phyloP scores from a whole-genome alignment of 2,888 invertebrate genomes.

The Lomographa bimaculata region DNA sequence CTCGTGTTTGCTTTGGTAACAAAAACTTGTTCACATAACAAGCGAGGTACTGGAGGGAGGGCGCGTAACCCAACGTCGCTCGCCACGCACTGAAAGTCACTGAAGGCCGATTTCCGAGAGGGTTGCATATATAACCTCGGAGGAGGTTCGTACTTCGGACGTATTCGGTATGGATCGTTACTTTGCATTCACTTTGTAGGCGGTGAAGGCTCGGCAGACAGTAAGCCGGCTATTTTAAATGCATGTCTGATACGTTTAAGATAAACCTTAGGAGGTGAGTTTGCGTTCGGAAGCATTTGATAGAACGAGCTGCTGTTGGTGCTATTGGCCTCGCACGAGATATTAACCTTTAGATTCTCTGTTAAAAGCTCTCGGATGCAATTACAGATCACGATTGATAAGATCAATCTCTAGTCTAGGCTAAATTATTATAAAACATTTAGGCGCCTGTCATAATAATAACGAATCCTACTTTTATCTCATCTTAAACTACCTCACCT shows the following conservation, averaged over 20 bases:
- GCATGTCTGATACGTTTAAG: constrained; percentile 6
- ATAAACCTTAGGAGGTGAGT: neutral
- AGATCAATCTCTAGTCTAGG: too few species aligned
- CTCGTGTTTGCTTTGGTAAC: constrained; percentile 6
- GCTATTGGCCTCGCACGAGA: constrained; percentile 4
- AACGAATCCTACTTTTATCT: too few species aligned
- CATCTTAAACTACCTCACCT: too few species aligned
- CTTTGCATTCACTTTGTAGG: constrained; percentile 57
- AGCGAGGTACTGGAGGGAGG: constrained; percentile 38
- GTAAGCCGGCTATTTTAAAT: constrained; percentile 2
- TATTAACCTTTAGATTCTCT: constrained; percentile 4
- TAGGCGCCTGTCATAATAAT: too few species aligned
- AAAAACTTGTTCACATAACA: constrained; percentile 42
- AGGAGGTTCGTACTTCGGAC: constrained; percentile 50
- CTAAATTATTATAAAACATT: too few species aligned
- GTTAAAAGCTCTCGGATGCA: too few species aligned
- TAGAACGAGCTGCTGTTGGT: constrained; percentile 12
- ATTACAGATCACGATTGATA: too few species aligned
- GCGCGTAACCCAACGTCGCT: constrained; percentile 36
- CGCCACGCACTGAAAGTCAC: constrained; percentile 45
- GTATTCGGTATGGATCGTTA: constrained; percentile 59
- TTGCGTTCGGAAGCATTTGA: neutral
- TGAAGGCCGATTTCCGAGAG: constrained; percentile 50
- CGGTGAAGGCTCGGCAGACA: constrained; percentile 36
- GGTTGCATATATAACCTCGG: constrained; percentile 58